Conservation (phyloP, 2,113 vertebrate species). For the Bettongia penicillata region DNA sequence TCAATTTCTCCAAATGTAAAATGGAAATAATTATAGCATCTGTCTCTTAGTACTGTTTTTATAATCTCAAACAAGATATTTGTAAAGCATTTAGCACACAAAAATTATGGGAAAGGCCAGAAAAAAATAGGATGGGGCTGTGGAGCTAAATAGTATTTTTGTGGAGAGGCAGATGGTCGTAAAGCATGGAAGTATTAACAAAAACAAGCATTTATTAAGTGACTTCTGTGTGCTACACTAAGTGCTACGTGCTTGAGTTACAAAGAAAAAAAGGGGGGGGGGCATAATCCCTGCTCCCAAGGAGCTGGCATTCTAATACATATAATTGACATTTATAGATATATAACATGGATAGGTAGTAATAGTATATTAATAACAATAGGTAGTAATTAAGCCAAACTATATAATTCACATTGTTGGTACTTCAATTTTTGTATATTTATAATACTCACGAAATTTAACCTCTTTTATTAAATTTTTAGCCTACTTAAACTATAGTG, state of each 20-base stretch:
- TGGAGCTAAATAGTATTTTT: neutral
- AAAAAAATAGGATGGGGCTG: neutral
- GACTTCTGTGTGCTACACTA: neutral
- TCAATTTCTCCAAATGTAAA: neutral
- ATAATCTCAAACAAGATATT: neutral
- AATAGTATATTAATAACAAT: neutral
- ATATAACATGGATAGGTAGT: neutral
- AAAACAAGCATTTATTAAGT: neutral
- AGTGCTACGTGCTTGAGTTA: neutral
- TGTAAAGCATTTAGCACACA: neutral
- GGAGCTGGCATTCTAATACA: neutral
- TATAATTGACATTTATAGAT: neutral
- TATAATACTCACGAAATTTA: neutral
- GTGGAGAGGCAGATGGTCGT: neutral
- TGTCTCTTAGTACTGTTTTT: neutral
- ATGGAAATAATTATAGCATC: neutral
- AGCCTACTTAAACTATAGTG: neutral
- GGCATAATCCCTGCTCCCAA: neutral
- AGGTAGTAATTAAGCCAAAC: neutral
- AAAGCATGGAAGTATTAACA: neutral
- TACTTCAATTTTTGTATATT: neutral
- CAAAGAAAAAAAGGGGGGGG: neutral
- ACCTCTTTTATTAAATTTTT: neutral
- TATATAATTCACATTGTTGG: neutral
- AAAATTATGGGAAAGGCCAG: neutral